These are phyloP conservation scores for Macaca fascicularis DNA, from an alignment of 2,113 vertebrate species.

Conservation along the genomic window DNA sequence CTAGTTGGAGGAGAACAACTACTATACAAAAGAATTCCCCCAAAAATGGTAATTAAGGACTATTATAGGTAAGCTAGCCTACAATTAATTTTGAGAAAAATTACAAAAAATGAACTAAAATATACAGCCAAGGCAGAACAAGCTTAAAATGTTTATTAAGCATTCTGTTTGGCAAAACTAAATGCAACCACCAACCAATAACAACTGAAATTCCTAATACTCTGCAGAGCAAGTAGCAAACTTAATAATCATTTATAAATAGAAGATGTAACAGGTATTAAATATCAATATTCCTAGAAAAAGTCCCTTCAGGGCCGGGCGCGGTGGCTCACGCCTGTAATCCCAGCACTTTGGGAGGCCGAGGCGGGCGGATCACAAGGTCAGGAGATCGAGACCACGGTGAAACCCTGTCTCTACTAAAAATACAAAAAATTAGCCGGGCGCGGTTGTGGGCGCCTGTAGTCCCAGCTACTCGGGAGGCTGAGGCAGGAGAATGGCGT, in stretches of 20 bases:
- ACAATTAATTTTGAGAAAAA: not conserved
- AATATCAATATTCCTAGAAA: not conserved
- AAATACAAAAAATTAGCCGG: too few relatives aligned
- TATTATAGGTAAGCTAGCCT: not conserved
- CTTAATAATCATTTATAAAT: not conserved
- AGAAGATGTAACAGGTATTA: not conserved
- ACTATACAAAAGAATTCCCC: not conserved
- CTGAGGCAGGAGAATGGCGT: too few relatives aligned
- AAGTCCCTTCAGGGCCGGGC: not conserved
- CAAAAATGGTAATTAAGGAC: not conserved
- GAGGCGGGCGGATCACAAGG: too few relatives aligned
- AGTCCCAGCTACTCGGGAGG: too few relatives aligned
- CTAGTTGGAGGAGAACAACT: not conserved
- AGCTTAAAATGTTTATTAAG: not conserved
- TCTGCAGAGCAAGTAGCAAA: not conserved
- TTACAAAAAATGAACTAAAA: slow-evolving; percentile 33
- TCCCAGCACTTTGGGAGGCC: too few relatives aligned
- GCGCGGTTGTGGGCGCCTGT: too few relatives aligned
- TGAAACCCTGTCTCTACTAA: too few relatives aligned
- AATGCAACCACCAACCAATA: not conserved
- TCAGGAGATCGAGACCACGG: too few relatives aligned
- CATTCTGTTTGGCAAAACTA: not conserved
- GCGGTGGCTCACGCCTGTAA: too few relatives aligned
- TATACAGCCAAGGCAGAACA: not conserved
- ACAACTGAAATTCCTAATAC: not conserved